Conservation (phyloP, 37 sponge, comb jelly and placozoan species). For the Chondrosia reniformis region DNA sequence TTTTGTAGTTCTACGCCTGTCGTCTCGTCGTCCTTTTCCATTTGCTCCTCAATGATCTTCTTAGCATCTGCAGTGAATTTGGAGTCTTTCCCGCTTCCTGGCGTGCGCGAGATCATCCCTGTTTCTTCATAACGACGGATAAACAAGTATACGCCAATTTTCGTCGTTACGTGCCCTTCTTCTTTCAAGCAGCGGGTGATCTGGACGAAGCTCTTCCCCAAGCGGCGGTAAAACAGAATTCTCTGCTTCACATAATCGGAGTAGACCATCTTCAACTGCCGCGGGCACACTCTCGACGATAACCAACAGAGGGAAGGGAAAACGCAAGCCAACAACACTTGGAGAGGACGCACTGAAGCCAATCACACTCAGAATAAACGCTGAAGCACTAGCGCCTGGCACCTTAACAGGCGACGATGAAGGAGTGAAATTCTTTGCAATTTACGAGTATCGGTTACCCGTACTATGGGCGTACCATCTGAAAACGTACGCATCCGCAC, state of each 20-base stretch:
- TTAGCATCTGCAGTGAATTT: neutral
- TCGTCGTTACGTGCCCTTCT: constrained; percentile 11
- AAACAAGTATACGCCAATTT: constrained; percentile 8
- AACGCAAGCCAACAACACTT: neutral
- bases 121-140: neutral
- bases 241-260: constrained; percentile 16
- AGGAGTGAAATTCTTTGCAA: too few species aligned
- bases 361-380: too few species aligned
- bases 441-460: too few species aligned
- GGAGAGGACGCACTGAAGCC: too few species aligned
- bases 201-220: neutral
- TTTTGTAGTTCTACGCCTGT: neutral
- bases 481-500: too few species aligned
- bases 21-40: constrained; percentile 1
- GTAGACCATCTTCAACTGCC: too few species aligned
- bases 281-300: too few species aligned
- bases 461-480: too few species aligned
- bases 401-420: too few species aligned
- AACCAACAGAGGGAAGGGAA: neutral
- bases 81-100: neutral
- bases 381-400: too few species aligned
- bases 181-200: neutral
- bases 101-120: neutral
- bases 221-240: neutral
- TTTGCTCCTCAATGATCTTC: constrained; percentile 9